Evolutionary conservation across 1,140 invertebrate genomes (phyloP).

Genomic region (Globodera ellingtonae): DNA sequence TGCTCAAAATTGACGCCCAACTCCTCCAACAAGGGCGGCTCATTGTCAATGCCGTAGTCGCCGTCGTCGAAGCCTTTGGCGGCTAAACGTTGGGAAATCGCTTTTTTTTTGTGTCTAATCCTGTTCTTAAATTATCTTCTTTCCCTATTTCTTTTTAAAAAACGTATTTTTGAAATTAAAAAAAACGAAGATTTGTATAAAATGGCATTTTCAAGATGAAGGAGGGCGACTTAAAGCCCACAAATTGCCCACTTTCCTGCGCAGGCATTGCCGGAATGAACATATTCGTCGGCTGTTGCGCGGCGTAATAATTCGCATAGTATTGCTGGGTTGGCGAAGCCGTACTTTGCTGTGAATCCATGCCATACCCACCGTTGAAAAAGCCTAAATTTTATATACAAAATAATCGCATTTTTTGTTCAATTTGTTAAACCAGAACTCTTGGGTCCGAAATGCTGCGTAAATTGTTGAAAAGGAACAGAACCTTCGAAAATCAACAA

Average conservation of each 20-base stretch:
- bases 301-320: constrained; percentile 8
- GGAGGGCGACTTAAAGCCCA: not conserved
- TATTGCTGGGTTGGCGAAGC: not conserved
- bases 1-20: constrained; percentile 89
- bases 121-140: too few relatives aligned
- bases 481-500: too few relatives aligned
- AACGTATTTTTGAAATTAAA: too few relatives aligned
- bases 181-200: too few relatives aligned
- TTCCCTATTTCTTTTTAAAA: not conserved
- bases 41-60: constrained; percentile 63
- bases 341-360: not conserved
- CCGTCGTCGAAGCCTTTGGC: not conserved
- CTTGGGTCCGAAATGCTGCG: too few relatives aligned
- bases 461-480: too few relatives aligned
- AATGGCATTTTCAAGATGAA: not conserved
- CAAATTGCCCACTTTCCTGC: not conserved
- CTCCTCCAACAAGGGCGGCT: constrained; percentile 71
- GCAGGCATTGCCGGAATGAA: constrained; percentile 20
- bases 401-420: too few relatives aligned
- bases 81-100: not conserved
- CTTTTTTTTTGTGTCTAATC: not conserved
- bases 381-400: too few relatives aligned
- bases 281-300: constrained; percentile 16
- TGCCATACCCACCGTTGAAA: not conserved
- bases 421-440: too few relatives aligned